phyloP scores from a whole-genome alignment of 2,113 vertebrate genomes.

The Periophthalmus modestus region DNA sequence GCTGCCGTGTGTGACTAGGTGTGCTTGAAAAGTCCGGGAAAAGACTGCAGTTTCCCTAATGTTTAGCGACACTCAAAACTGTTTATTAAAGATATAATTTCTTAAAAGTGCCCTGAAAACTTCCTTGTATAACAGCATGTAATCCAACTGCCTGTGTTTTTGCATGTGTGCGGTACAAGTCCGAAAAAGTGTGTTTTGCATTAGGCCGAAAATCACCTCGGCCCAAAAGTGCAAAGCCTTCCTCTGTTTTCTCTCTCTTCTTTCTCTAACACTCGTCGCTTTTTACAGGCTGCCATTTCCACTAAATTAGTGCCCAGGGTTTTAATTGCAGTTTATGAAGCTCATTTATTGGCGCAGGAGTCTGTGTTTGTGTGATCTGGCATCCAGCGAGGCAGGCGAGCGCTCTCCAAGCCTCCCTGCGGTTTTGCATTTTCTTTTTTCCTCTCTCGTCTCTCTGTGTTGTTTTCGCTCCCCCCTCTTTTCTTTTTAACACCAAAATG shows the following conservation, averaged over 20 bases:
- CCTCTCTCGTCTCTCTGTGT: slow-evolving; percentile 29
- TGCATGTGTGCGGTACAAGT: slow-evolving; percentile 39
- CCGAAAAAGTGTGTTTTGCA: slow-evolving; percentile 52
- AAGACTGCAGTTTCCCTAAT: neutral
- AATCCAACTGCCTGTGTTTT: slow-evolving; percentile 1
- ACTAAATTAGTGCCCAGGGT: slow-evolving; percentile 82
- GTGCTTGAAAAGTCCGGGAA: neutral
- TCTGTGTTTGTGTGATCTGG: slow-evolving; percentile 73
- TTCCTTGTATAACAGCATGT: slow-evolving; percentile 10
- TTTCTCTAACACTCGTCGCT: slow-evolving; percentile 43
- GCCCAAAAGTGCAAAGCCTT: slow-evolving; percentile 30
- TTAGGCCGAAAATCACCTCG: slow-evolving; percentile 33
- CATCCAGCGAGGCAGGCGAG: slow-evolving; percentile 57
- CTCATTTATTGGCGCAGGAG: slow-evolving; percentile 72
- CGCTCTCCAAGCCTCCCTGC: slow-evolving; percentile 64
- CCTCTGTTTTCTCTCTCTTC: slow-evolving; percentile 33
- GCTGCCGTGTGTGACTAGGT: slow-evolving; percentile 22
- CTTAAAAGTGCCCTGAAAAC: slow-evolving; percentile 7
- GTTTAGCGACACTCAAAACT: neutral
- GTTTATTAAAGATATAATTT: slow-evolving; percentile 1
- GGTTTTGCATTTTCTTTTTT: slow-evolving; percentile 63
- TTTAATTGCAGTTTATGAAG: slow-evolving; percentile 83
- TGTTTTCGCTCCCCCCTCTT: slow-evolving; percentile 34
- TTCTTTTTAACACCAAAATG: slow-evolving; percentile 62
- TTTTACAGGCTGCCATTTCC: slow-evolving; percentile 79